phyloP scores from a whole-genome alignment of 35 echinoderm and acorn worm genomes.

The Holothuria glaberrima region DNA sequence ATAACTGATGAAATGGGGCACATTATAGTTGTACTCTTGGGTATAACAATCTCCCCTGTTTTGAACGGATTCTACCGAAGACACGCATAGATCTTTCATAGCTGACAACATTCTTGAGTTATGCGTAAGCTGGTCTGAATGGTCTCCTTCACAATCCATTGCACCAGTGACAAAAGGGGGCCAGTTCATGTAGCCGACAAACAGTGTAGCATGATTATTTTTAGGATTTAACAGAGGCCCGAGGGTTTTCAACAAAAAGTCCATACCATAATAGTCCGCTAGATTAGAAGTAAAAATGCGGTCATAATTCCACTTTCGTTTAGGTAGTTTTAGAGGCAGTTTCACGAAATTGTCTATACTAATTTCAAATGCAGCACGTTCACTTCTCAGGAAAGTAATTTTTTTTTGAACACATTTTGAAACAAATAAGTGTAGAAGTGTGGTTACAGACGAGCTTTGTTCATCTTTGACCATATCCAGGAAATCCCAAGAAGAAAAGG shows the following conservation, averaged over 20 bases:
- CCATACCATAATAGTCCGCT: background rate
- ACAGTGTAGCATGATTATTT: slow-evolving; percentile 62
- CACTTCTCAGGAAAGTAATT: background rate
- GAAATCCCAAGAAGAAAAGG: slow-evolving; percentile 4
- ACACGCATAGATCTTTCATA: background rate
- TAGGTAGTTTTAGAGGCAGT: background rate
- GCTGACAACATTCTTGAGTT: background rate
- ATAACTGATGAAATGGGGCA: slow-evolving; percentile 4
- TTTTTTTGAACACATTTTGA: slow-evolving; percentile 16
- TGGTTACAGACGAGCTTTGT: background rate
- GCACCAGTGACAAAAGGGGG: background rate
- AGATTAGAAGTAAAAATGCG: slow-evolving; percentile 47
- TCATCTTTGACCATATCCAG: background rate
- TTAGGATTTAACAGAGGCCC: slow-evolving; percentile 48
- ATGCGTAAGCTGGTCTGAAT: background rate
- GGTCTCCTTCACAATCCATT: background rate
- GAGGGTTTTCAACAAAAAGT: background rate
- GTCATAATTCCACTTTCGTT: slow-evolving; percentile 17
- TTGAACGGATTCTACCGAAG: background rate
- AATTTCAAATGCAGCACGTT: background rate
- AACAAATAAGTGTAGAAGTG: slow-evolving; percentile 44
- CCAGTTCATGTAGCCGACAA: slow-evolving; percentile 61
- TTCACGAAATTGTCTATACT: slow-evolving; percentile 4
- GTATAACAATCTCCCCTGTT: background rate
- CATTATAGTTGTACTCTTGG: slow-evolving; percentile 44